Base-by-base conservation (phyloP, 2,113 vertebrate species). In the Pachycephala philippinensis region DNA sequence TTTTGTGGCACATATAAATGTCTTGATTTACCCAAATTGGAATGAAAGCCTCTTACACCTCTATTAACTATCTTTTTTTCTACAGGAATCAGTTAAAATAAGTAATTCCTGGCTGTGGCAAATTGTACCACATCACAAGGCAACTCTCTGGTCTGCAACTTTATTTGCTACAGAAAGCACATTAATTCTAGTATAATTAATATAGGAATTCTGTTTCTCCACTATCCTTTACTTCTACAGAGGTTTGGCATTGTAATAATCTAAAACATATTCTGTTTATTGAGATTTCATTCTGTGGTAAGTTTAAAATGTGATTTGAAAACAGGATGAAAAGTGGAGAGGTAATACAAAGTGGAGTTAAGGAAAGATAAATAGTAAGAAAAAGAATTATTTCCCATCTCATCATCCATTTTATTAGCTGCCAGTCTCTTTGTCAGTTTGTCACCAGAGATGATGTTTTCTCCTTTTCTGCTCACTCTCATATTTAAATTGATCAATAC, bases 401-500 rank as follows among this genome's bases (percentile, higher is more conserved):
- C 11, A 17, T 4, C 22, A 92, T 78, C 21, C 42, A 15, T 72
- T 88, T 88, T 92, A 66, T 69, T 44, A 60, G n/a, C 60, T 96
- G 53, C 30, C 81, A 50, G 63, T n/a, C 10, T 91, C 33, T 94
- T 66, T 91, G 87, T 82, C 77, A 52, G 33, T 81, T 87, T 92
- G 35, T 69, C 49, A 86, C 42, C 57, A 31, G 17, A 89, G 21
- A 45, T 57, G 86, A 69, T 68, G n/a, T 20, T 90, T 91, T 95
- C 63, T 87, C 23, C 27, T 77, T 63, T 89, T 42, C 64, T 2
- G 2, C 74, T 95, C 40, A 17, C 31, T 89, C 65, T 63, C 24
- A 23, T 93, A 85, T 92, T 93, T 86, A 89, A 96, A 90, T 71
- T 66, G 50, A 69, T 93, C 57, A 68, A 86, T 97, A 90, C 93